These are phyloP conservation scores for Gymnothorax reevesii DNA, from an alignment of 2,797 vertebrate species.

Conservation along the genomic window DNA sequence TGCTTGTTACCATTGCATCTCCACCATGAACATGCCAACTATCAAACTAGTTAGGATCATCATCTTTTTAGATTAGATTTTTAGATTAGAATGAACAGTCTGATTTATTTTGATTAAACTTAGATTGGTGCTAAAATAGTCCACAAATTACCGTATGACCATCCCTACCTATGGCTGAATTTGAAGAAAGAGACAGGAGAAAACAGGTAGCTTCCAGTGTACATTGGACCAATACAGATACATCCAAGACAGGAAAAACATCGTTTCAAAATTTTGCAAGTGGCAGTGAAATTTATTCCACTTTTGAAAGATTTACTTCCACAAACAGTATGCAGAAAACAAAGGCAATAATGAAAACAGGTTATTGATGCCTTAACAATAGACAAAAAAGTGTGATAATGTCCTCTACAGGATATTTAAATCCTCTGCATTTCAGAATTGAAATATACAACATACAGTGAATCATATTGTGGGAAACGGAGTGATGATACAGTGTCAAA, in stretches of 20 bases:
- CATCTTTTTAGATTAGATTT: neutral
- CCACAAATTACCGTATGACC: neutral
- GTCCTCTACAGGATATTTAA: neutral
- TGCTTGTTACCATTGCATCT: neutral
- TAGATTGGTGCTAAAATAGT: neutral
- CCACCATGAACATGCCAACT: neutral
- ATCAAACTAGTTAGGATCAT: neutral
- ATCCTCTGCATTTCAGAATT: constrained; percentile 2
- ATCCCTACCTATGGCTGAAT: neutral
- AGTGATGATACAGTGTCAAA: constrained; percentile 67
- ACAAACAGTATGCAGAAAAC: neutral
- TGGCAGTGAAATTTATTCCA: neutral
- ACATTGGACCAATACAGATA: neutral
- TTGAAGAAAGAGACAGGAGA: neutral
- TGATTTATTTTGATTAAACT: neutral
- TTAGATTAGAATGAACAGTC: too few relatives aligned
- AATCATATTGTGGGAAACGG: constrained; percentile 55
- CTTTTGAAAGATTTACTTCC: constrained; percentile 19
- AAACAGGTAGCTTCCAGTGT: neutral
- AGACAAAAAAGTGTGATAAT: neutral
- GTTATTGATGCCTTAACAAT: neutral
- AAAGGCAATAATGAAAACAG: neutral
- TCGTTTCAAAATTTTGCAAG: neutral
- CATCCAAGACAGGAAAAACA: neutral
- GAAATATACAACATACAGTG: constrained; percentile 56